Conservation (phyloP, 2,113 vertebrate genomes). For the Cololabis saira region DNA sequence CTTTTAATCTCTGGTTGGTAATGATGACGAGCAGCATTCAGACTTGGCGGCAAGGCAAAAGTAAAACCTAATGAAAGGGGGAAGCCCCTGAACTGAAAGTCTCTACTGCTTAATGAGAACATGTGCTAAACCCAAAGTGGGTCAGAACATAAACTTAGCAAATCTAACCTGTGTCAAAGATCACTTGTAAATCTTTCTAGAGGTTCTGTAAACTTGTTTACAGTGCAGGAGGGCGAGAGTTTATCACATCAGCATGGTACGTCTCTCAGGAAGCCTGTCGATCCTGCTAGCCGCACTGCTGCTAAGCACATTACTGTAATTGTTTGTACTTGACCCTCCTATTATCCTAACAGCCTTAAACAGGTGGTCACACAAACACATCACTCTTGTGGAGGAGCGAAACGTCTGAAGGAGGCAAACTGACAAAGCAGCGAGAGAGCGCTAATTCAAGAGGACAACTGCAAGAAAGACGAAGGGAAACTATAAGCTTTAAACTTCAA, state of each 20-base stretch:
- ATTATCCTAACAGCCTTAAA: not conserved
- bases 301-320: conserved; percentile 12
- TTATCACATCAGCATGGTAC: not conserved
- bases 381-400: not conserved
- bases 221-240: not conserved
- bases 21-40: conserved; percentile 54
- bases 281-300: not conserved
- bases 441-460: not conserved
- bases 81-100: conserved; percentile 28
- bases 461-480: not conserved
- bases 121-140: conserved; percentile 44
- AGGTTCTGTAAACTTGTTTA: conserved; percentile 33
- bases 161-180: conserved; percentile 43
- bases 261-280: conserved; percentile 16
- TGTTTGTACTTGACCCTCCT: not conserved
- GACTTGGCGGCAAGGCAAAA: conserved; percentile 27
- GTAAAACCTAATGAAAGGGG: conserved; percentile 39
- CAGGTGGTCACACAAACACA: not conserved
- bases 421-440: not conserved
- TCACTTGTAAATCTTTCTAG: conserved; percentile 35
- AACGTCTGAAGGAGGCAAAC: not conserved
- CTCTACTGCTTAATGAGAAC: conserved; percentile 36
- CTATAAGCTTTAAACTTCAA: too few species aligned
- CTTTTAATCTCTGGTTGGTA: conserved; percentile 48
- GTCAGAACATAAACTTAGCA: conserved; percentile 9